These are phyloP conservation scores for Mesocricetus auratus DNA, from an alignment of 2,113 vertebrate genomes.

Conservation along the genomic window DNA sequence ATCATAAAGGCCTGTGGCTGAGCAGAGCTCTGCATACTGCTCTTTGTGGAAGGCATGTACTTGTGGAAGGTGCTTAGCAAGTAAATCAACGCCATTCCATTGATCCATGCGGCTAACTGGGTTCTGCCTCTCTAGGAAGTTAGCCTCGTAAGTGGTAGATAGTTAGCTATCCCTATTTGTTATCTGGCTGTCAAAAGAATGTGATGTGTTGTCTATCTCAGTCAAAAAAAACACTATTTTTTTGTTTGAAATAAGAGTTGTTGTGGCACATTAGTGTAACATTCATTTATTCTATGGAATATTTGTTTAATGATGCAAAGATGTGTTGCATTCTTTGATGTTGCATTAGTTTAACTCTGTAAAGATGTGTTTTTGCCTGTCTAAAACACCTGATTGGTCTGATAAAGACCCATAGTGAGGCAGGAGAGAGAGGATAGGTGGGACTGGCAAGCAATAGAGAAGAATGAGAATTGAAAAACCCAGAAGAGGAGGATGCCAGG, in stretches of 20 bases:
- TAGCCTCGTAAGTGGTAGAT: background rate
- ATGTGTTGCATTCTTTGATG: background rate
- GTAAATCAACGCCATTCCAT: background rate
- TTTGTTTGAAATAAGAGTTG: background rate
- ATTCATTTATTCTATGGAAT: background rate
- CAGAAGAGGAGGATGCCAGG: background rate
- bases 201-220: rapidly evolving
- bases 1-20: background rate
- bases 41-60: background rate
- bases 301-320: background rate
- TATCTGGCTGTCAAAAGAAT: background rate
- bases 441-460: background rate
- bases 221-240: background rate
- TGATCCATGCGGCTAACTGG: background rate
- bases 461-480: background rate
- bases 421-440: background rate
- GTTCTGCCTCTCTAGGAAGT: background rate
- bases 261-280: background rate
- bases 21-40: background rate
- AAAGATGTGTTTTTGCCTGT: background rate
- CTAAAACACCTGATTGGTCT: background rate
- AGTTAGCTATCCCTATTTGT: background rate
- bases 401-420: background rate
- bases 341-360: background rate
- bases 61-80: background rate